phyloP scores from a whole-genome alignment of 1,140 invertebrate genomes.

The Grapholita molesta region DNA sequence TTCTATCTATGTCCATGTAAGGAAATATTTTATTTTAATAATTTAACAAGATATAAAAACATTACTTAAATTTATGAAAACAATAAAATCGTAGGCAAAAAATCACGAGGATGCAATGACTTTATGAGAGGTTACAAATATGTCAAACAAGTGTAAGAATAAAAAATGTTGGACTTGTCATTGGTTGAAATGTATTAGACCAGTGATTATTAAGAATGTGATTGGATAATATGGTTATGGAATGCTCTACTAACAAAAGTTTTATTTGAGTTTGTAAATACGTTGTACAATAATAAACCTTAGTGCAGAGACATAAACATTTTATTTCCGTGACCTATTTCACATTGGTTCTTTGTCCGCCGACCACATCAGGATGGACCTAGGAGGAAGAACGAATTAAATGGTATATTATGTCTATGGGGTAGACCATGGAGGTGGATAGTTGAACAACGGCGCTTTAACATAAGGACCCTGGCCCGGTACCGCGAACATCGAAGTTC shows the following conservation, averaged over 20 bases:
- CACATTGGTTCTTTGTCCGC: too few relatives aligned
- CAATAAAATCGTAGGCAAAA: slow-evolving; percentile 16
- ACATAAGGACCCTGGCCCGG: too few relatives aligned
- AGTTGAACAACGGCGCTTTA: too few relatives aligned
- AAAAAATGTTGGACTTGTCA: not conserved
- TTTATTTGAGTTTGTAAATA: not conserved
- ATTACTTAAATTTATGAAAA: not conserved
- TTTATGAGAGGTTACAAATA: not conserved
- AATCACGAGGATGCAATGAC: slow-evolving; percentile 1
- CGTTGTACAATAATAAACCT: not conserved
- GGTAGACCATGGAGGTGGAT: too few relatives aligned
- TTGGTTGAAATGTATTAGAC: not conserved
- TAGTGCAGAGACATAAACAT: too few relatives aligned
- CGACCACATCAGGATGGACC: too few relatives aligned
- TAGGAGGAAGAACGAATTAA: too few relatives aligned
- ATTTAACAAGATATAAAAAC: not conserved
- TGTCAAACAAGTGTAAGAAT: not conserved
- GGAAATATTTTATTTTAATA: not conserved
- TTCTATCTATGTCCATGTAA: not conserved
- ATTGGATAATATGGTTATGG: not conserved
- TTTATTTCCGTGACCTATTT: too few relatives aligned
- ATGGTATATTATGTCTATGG: too few relatives aligned
- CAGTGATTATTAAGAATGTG: not conserved
- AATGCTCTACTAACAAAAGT: not conserved
- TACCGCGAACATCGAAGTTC: too few relatives aligned